These are phyloP conservation scores for Pristionchus maxplancki DNA, from an alignment of 2,888 invertebrate genomes.

Conservation along the genomic window DNA sequence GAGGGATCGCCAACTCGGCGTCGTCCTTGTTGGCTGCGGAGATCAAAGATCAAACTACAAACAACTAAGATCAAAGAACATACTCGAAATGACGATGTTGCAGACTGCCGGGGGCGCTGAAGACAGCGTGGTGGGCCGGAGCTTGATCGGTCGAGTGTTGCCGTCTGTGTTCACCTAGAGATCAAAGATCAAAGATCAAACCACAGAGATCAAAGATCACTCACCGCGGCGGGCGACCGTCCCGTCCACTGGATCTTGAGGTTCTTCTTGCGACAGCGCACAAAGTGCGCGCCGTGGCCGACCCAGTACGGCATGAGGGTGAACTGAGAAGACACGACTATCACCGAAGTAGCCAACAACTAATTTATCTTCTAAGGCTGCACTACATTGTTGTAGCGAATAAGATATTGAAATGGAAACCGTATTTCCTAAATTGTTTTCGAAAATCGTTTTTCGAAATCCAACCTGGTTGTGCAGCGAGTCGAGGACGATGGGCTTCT, in stretches of 20 bases:
- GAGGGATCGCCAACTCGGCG: neutral
- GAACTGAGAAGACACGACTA: neutral
- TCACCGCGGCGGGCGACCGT: conserved; percentile 1
- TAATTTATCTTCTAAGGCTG: too few relatives aligned
- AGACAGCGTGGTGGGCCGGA: neutral
- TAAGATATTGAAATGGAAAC: neutral
- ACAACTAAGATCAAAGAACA: neutral
- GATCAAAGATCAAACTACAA: conserved; percentile 8
- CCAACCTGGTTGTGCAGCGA: conserved; percentile 5
- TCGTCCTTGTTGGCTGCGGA: neutral
- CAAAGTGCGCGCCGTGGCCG: conserved; percentile 27
- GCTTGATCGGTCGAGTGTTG: neutral
- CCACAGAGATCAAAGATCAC: neutral
- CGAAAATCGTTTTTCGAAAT: neutral
- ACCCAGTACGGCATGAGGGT: conserved; percentile 1
- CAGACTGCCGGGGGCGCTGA: neutral
- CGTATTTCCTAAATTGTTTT: neutral
- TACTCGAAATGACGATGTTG: conserved; percentile 9
- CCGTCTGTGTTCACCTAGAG: conserved; percentile 9
- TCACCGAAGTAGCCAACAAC: neutral
- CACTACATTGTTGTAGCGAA: neutral
- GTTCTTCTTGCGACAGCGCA: conserved; percentile 1
- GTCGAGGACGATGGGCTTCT: conserved; percentile 20
- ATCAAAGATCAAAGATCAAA: conserved; percentile 36
- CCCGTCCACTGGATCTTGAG: neutral